Evolutionary conservation across 2,113 vertebrate genomes (phyloP).

Genomic region (Otus sunia): DNA sequence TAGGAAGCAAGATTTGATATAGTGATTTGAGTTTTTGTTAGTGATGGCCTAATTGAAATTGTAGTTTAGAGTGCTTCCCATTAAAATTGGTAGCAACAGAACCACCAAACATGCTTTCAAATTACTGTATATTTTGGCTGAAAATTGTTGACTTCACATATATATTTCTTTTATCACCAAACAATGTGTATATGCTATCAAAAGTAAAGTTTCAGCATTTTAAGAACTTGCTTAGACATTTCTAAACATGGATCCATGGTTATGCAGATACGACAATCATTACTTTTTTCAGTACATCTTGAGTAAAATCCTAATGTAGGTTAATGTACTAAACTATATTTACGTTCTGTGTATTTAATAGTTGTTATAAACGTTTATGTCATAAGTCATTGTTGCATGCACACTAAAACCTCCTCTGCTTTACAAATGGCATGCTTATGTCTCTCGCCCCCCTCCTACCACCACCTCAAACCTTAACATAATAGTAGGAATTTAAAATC

Average conservation of each 20-base stretch:
- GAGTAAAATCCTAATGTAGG: not conserved
- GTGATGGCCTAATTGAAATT: not conserved
- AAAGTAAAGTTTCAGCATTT: not conserved
- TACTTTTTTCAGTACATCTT: not conserved
- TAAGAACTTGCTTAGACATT: not conserved
- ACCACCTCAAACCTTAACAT: not conserved
- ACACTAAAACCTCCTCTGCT: not conserved
- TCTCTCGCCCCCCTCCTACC: not conserved
- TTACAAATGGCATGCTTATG: not conserved
- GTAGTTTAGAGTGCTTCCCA: not conserved
- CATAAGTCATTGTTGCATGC: not conserved
- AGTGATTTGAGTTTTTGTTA: not conserved
- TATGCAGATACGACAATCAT: not conserved
- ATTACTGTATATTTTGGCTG: not conserved
- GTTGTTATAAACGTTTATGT: not conserved
- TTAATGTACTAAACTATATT: not conserved
- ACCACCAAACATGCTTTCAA: not conserved
- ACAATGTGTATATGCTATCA: not conserved
- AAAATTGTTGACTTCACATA: not conserved
- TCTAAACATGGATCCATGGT: not conserved
- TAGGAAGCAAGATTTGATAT: not conserved
- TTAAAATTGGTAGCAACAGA: not conserved
- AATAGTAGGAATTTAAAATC: not conserved
- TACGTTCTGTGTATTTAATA: not conserved
- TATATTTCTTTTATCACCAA: not conserved